Evolutionary conservation across 2,797 vertebrate species (phyloP).

Genomic region (Spatula clypeata): DNA sequence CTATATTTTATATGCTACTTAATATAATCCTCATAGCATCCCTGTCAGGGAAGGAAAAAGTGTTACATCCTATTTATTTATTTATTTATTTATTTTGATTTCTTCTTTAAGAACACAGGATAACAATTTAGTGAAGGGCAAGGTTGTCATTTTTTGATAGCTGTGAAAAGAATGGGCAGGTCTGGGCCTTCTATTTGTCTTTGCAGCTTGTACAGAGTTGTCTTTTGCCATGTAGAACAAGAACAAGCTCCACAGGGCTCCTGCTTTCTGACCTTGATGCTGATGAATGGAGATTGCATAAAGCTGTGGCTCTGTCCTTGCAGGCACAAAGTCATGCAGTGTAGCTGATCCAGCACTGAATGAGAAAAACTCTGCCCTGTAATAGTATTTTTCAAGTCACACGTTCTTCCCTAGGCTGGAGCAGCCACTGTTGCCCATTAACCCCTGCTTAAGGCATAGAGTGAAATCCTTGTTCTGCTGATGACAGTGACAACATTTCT

Average conservation of each 20-base stretch:
- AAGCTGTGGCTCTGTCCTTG: constrained; percentile 43
- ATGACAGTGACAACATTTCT: background rate
- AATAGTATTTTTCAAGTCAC: constrained; percentile 28
- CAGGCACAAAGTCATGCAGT: constrained; percentile 49
- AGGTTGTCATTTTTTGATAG: constrained; percentile 11
- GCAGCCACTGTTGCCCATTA: background rate
- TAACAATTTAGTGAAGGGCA: background rate
- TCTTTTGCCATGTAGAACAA: constrained; percentile 36
- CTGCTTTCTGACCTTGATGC: constrained; percentile 60
- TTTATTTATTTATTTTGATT: too few species aligned
- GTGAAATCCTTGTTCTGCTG: background rate
- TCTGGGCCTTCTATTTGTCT: constrained; percentile 40
- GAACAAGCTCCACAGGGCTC: constrained; percentile 49
- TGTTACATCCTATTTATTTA: background rate
- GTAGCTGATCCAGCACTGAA: constrained; percentile 53
- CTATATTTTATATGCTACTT: constrained; percentile 24
- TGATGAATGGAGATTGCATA: constrained; percentile 66
- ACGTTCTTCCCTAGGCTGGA: background rate
- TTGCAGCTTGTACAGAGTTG: constrained; percentile 37
- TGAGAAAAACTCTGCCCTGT: constrained; percentile 22
- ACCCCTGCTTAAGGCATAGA: background rate
- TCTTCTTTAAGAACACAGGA: background rate
- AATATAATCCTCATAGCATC: constrained; percentile 21
- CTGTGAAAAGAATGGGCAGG: background rate
- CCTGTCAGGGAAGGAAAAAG: background rate